Evolutionary conservation across 2,888 invertebrate genomes (phyloP).

Genomic region (Agrilus cyanescens): DNA sequence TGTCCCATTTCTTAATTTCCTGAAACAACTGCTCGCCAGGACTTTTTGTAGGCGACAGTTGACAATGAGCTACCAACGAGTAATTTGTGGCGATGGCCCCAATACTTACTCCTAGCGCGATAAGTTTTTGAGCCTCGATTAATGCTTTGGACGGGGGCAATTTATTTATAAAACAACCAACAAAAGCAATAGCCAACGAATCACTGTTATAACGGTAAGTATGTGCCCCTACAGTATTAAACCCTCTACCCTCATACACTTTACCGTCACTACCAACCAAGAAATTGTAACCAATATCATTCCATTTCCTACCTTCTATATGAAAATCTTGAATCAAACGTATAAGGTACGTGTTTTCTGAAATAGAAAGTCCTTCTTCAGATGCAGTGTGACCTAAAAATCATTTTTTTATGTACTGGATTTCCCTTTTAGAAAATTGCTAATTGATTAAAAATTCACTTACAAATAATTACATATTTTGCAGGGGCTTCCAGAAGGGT

Average conservation of each 20-base stretch:
- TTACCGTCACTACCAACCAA: slow-evolving; percentile 45
- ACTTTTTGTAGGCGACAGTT: slow-evolving; percentile 39
- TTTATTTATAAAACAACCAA: slow-evolving; percentile 40
- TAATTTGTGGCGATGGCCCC: slow-evolving; percentile 38
- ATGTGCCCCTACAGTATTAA: slow-evolving; percentile 42
- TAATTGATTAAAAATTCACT: no score
- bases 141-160: slow-evolving; percentile 35
- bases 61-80: slow-evolving; percentile 40
- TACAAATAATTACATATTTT: slow-evolving; percentile 40
- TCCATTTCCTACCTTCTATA: slow-evolving; percentile 40
- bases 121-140: slow-evolving; percentile 34
- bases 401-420: background rate
- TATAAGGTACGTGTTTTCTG: slow-evolving; percentile 36
- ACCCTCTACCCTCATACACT: slow-evolving; percentile 45
- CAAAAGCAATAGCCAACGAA: slow-evolving; percentile 40
- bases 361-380: slow-evolving; percentile 35
- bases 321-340: slow-evolving; percentile 41
- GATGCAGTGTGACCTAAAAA: slow-evolving; percentile 40
- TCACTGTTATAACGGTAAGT: slow-evolving; percentile 40
- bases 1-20: slow-evolving; percentile 43
- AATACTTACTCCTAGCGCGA: slow-evolving; percentile 36
- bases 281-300: slow-evolving; percentile 44
- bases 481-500: slow-evolving; percentile 30
- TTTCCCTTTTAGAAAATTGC: background rate
- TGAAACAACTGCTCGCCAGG: slow-evolving; percentile 40